phyloP scores from a whole-genome alignment of 1,140 invertebrate genomes.

The Saccostrea glomerata region DNA sequence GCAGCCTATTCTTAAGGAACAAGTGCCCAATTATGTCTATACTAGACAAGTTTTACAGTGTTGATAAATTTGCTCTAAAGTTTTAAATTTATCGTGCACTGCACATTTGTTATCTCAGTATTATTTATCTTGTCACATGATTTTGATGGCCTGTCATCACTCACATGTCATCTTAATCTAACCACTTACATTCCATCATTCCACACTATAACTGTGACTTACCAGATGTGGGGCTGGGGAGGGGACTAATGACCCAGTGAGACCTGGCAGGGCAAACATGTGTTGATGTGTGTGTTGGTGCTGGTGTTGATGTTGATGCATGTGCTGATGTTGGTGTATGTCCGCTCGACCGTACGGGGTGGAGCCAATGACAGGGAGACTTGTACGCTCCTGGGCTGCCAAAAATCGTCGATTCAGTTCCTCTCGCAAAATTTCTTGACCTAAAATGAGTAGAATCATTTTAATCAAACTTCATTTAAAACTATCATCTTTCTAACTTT shows the following conservation, averaged over 20 bases:
- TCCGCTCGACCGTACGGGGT: slow-evolving; percentile 88
- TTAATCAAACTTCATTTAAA: background rate
- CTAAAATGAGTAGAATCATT: slow-evolving; percentile 63
- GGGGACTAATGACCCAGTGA: slow-evolving; percentile 81
- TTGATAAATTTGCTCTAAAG: background rate
- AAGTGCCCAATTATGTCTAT: too few species aligned
- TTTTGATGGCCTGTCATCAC: too few species aligned
- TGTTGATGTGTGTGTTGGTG: slow-evolving; percentile 86
- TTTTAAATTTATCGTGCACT: too few species aligned
- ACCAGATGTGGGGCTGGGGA: slow-evolving; percentile 72
- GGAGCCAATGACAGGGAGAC: slow-evolving; percentile 80
- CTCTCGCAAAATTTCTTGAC: slow-evolving; percentile 89
- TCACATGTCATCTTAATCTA: too few species aligned
- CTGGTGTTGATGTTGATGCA: slow-evolving; percentile 83
- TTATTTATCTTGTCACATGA: too few species aligned
- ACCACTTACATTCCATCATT: too few species aligned
- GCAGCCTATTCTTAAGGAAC: too few species aligned
- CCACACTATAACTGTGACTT: background rate
- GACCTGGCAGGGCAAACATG: slow-evolving; percentile 90
- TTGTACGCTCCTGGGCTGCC: slow-evolving; percentile 85
- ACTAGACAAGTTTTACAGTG: background rate
- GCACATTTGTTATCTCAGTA: too few species aligned
- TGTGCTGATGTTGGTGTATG: slow-evolving; percentile 84
- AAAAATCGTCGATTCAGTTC: slow-evolving; percentile 95
- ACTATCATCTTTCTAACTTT: too few species aligned